Conservation (phyloP, 2,888 invertebrate genomes). For the Unio pictorum region DNA sequence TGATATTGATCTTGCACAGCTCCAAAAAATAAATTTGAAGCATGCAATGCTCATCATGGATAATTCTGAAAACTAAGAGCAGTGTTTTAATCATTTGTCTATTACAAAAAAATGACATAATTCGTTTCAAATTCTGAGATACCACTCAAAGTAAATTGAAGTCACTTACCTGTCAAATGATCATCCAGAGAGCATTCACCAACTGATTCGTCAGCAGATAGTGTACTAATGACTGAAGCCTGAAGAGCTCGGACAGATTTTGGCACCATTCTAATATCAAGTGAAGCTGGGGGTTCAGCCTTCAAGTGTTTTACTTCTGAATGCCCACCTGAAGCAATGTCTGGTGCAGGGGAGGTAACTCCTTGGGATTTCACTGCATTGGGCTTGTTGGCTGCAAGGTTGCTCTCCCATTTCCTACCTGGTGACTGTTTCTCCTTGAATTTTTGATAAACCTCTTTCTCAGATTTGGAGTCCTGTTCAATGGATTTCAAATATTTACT, state of each 20-base stretch:
- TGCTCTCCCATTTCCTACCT: constrained; percentile 29
- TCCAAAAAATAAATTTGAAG: too few relatives aligned
- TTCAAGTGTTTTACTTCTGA: constrained; percentile 8
- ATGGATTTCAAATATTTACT: constrained; percentile 54
- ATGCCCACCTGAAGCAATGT: background rate
- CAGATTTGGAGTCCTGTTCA: constrained; percentile 50
- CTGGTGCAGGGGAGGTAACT: constrained; percentile 17
- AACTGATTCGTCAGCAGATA: constrained; percentile 59
- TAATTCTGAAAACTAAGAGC: too few relatives aligned
- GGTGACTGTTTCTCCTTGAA: constrained; percentile 62
- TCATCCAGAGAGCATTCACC: constrained; percentile 64
- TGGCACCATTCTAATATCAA: constrained; percentile 45
- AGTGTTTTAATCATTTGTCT: too few relatives aligned
- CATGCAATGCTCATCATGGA: too few relatives aligned
- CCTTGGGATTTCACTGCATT: constrained; percentile 42
- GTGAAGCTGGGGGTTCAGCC: constrained; percentile 39
- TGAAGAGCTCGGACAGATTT: constrained; percentile 41
- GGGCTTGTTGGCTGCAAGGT: constrained; percentile 17
- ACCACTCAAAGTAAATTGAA: background rate
- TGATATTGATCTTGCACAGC: too few relatives aligned
- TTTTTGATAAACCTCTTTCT: constrained; percentile 59
- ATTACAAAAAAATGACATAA: too few relatives aligned
- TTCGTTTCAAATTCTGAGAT: too few relatives aligned
- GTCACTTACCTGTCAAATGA: constrained; percentile 54
- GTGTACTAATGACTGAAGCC: constrained; percentile 44